Conservation (phyloP, 2,113 vertebrate species). For the Oryzias curvinotus region DNA sequence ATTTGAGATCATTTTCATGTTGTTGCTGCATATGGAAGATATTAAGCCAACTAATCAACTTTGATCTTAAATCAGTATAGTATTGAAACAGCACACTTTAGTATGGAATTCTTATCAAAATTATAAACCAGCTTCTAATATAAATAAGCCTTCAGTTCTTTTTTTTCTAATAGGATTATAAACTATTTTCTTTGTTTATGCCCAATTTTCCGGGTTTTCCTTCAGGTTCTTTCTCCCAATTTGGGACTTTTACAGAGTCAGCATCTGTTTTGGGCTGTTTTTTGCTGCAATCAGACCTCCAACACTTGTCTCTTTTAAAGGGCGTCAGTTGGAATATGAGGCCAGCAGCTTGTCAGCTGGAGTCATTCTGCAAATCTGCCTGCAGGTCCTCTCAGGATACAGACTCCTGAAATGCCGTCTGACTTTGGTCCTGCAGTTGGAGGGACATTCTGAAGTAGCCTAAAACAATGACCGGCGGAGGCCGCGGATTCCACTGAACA, state of each 20-base stretch:
- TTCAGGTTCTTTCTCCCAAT: not conserved
- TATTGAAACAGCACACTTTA: no score
- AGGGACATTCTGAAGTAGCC: not conserved
- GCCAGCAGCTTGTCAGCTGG: constrained; percentile 11
- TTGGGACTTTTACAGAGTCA: no score
- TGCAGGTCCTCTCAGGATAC: not conserved
- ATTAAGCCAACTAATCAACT: no score
- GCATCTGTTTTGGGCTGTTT: constrained; percentile 15
- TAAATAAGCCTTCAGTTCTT: no score
- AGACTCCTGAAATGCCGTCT: not conserved
- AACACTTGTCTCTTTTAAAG: constrained; percentile 27
- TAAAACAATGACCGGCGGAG: not conserved
- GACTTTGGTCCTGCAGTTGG: not conserved
- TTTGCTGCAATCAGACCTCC: constrained; percentile 33
- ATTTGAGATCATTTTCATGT: no score
- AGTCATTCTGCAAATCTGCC: constrained; percentile 2
- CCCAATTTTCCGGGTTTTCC: not conserved
- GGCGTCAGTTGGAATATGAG: constrained; percentile 20
- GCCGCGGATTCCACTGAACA: not conserved
- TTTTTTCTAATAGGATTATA: no score
- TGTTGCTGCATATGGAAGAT: no score
- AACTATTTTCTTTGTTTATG: no score
- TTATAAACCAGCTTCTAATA: no score
- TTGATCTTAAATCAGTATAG: no score
- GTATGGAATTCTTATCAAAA: no score